phyloP scores from a whole-genome alignment of 2,888 invertebrate species.

The Proisotoma minuta region DNA sequence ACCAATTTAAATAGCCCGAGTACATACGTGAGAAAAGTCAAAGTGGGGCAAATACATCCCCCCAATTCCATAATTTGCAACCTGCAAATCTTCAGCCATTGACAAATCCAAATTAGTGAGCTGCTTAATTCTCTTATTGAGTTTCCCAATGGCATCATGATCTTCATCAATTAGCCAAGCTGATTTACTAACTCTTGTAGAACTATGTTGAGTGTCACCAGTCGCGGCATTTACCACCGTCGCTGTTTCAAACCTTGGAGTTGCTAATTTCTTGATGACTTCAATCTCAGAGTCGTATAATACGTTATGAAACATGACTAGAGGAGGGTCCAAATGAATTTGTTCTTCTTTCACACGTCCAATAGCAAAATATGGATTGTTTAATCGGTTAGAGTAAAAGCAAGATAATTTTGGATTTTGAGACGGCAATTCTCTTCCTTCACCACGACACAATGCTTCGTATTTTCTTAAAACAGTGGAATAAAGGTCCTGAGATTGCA shows the following conservation, averaged over 20 bases:
- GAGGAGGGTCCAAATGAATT: constrained; percentile 68
- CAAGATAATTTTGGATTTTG: constrained; percentile 62
- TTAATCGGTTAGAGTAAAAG: constrained; percentile 63
- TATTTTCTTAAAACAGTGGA: constrained; percentile 52
- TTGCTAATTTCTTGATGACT: constrained; percentile 74
- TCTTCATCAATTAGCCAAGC: constrained; percentile 88
- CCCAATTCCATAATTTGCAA: constrained; percentile 97
- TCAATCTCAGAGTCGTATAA: constrained; percentile 81
- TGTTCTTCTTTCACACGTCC: constrained; percentile 81
- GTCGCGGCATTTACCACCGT: constrained; percentile 92
- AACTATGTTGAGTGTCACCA: constrained; percentile 82
- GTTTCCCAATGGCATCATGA: constrained; percentile 64
- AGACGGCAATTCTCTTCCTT: constrained; percentile 56
- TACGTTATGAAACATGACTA: constrained; percentile 81
- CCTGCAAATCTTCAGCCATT: constrained; percentile 93
- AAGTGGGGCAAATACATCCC: constrained; percentile 98
- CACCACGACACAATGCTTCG: constrained; percentile 74
- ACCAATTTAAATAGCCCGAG: not conserved
- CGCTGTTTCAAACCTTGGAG: constrained; percentile 70
- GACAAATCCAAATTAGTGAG: constrained; percentile 80
- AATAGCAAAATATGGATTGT: constrained; percentile 64
- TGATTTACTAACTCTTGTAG: constrained; percentile 95
- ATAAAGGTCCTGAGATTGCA: not conserved
- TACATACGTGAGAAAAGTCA: constrained; percentile 73
- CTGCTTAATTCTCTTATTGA: constrained; percentile 73